Evolutionary conservation across 1,140 invertebrate genomes (phyloP), one percentile per base, ranked within the genome.

Genomic region (Brachionus rubens): DNA sequence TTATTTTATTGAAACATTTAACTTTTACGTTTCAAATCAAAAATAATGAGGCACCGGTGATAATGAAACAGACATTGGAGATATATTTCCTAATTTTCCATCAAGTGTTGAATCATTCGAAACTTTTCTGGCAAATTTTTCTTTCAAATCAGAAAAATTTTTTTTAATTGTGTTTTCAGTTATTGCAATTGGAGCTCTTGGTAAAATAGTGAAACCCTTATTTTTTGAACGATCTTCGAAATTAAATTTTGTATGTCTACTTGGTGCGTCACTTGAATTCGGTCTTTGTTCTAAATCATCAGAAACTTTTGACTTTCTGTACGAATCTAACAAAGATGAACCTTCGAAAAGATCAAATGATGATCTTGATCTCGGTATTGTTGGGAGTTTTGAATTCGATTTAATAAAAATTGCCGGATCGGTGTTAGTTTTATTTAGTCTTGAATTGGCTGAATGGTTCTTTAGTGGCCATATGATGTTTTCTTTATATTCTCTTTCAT

Each of bases 241-340:
- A 5, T 36, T 36, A 5, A 9, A 5, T 36, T 36, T 4, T n/a
- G 26, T 30, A 19, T 59, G 30, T 33, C 26, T 26, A 59, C 30
- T n/a, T n/a, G n/a, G n/a, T n/a, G n/a, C n/a, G 33, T 59, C 33
- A 59, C 54, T 59, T 14, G 54, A 59, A 40, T 59, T 33, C n/a
- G 54, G 54, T 33, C 54, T 30, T 16, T 33, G 30, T n/a, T 59
- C 54, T 5, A 59, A 33, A 14, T n/a, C n/a, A n/a, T n/a, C n/a
- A n/a, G n/a, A n/a, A n/a, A n/a, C n/a, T n/a, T n/a, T n/a, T n/a
- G n/a, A n/a, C n/a, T n/a, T n/a, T n/a, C n/a, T n/a, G n/a, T n/a
- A n/a, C n/a, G n/a, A n/a, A n/a, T n/a, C n/a, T n/a, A n/a, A n/a
- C n/a, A n/a, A n/a, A n/a, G n/a, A n/a, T n/a, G 33, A 5, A n/a